Conservation (phyloP, 1,140 invertebrate species). For the Heliconius himera region DNA sequence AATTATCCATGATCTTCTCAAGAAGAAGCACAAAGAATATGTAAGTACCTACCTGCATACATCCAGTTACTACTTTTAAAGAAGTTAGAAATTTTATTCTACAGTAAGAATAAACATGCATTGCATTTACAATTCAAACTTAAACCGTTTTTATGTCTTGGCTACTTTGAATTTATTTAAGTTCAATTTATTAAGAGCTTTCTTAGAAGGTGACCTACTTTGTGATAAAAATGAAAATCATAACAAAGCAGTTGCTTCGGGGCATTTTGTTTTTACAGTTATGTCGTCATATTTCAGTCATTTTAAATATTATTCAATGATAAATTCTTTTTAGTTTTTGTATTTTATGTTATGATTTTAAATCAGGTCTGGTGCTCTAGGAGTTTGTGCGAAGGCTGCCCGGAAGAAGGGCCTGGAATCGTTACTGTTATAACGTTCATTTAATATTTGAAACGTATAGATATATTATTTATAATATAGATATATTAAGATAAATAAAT, state of each 20-base stretch:
- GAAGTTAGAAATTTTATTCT: slow-evolving; percentile 1
- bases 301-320: slow-evolving; percentile 10
- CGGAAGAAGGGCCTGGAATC: too few species aligned
- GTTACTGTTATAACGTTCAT: too few species aligned
- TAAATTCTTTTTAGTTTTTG: not conserved
- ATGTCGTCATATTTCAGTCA: not conserved
- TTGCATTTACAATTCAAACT: slow-evolving; percentile 2
- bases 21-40: not conserved
- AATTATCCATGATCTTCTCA: not conserved
- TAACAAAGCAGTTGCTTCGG: not conserved
- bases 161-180: slow-evolving; percentile 16
- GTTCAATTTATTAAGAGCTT: slow-evolving; percentile 13
- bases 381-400: too few species aligned
- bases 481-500: too few species aligned
- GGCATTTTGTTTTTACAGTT: not conserved
- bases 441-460: too few species aligned
- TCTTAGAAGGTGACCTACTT: slow-evolving; percentile 11
- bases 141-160: slow-evolving; percentile 12
- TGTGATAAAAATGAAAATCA: slow-evolving; percentile 11
- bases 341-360: not conserved
- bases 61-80: not conserved
- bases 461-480: too few species aligned
- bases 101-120: not conserved
- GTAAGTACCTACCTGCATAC: not conserved
- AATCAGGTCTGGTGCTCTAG: too few species aligned